phyloP scores from a whole-genome alignment of 2,797 vertebrate species.

The Philypnodon macrostomus region DNA sequence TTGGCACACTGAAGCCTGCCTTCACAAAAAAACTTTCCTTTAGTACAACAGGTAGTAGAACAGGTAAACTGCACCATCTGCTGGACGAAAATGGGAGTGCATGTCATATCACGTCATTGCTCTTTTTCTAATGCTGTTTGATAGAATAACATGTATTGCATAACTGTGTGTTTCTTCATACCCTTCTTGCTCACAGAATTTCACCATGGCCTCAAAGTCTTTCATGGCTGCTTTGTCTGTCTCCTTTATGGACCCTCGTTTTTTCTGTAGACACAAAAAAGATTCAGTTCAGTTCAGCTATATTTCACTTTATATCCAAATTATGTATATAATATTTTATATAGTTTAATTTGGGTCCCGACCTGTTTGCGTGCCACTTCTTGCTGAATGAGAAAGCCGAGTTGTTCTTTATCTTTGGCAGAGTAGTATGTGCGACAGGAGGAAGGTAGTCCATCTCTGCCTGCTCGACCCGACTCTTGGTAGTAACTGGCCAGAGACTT shows the following conservation, averaged over 20 bases:
- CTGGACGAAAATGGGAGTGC: slow-evolving; percentile 30
- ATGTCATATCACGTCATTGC: slow-evolving; percentile 8
- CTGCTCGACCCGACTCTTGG: slow-evolving; percentile 95
- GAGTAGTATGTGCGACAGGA: slow-evolving; percentile 93
- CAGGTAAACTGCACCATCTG: slow-evolving; percentile 47
- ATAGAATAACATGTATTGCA: slow-evolving; percentile 16
- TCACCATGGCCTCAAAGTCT: slow-evolving; percentile 90
- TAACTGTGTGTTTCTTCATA: slow-evolving; percentile 59
- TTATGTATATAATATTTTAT: too few relatives aligned
- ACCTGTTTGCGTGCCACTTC: slow-evolving; percentile 87
- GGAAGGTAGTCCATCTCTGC: slow-evolving; percentile 89
- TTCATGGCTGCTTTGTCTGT: slow-evolving; percentile 81
- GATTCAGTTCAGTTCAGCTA: not conserved
- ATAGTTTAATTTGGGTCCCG: not conserved
- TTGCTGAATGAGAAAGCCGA: slow-evolving; percentile 89
- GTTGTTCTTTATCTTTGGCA: slow-evolving; percentile 84
- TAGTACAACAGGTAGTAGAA: not conserved
- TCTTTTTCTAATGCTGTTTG: not conserved
- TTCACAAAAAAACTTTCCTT: slow-evolving; percentile 6
- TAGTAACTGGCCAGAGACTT: slow-evolving; percentile 97
- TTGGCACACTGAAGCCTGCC: not conserved
- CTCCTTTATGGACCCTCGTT: slow-evolving; percentile 84
- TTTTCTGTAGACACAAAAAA: slow-evolving; percentile 74
- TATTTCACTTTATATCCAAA: not conserved
- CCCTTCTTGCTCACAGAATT: slow-evolving; percentile 87